phyloP scores from a whole-genome alignment of 2,113 vertebrate genomes.

The Petromus typicus region DNA sequence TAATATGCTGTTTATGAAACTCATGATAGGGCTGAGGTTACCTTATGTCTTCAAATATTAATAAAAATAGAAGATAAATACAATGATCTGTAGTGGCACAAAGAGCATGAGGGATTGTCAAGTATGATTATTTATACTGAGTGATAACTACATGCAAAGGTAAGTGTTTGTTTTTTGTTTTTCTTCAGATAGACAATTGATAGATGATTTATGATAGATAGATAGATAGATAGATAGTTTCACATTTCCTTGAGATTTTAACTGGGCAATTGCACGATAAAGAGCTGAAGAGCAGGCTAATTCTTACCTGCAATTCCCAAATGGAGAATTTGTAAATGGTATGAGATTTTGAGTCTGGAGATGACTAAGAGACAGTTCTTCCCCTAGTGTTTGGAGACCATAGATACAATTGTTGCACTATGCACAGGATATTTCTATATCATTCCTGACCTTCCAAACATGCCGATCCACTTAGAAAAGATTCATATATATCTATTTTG shows the following conservation, averaged over 20 bases:
- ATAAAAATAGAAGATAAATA: background rate
- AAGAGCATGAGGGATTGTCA: background rate
- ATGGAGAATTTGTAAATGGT: background rate
- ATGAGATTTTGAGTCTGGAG: background rate
- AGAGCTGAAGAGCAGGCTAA: background rate
- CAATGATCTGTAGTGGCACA: background rate
- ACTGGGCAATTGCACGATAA: background rate
- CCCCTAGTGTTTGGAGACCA: fast-evolving
- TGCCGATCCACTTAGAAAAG: no score
- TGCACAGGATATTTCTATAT: background rate
- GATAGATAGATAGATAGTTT: background rate
- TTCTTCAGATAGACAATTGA: background rate
- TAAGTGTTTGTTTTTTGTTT: constrained; percentile 6
- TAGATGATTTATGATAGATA: background rate
- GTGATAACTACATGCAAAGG: background rate
- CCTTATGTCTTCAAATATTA: background rate
- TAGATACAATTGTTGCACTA: background rate
- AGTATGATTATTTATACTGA: background rate
- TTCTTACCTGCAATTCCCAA: background rate
- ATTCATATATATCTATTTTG: background rate
- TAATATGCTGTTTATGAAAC: background rate
- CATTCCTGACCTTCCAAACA: background rate
- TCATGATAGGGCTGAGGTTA: background rate
- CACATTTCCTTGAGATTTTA: background rate
- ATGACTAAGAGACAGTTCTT: no score